phyloP scores from a whole-genome alignment of 2,113 vertebrate species.

The Nestor notabilis region DNA sequence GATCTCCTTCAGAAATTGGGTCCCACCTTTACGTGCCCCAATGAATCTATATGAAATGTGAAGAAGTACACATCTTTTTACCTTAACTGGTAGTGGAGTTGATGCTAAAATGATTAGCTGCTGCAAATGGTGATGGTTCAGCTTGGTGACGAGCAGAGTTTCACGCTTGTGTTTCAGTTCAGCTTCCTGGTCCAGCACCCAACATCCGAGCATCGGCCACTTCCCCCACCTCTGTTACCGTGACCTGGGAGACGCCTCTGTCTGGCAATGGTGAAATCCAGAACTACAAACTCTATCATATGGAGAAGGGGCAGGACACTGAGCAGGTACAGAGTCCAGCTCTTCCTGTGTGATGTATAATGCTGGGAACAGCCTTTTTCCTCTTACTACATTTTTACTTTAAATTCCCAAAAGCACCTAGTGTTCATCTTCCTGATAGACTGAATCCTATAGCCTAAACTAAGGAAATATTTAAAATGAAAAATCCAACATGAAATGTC shows the following conservation, averaged over 20 bases:
- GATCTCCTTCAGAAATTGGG: not conserved
- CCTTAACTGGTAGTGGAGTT: not conserved
- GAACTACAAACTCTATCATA: constrained; percentile 94
- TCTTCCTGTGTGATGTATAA: fast-evolving
- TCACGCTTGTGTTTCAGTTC: constrained; percentile 78
- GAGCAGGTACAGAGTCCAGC: constrained; percentile 83
- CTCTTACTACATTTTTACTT: not conserved
- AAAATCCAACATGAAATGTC: not conserved
- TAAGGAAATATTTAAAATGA: not conserved
- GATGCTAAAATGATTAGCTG: fast-evolving
- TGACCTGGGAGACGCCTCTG: constrained; percentile 90
- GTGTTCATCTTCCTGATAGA: not conserved
- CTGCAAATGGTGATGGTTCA: not conserved
- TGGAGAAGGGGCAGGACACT: constrained; percentile 85
- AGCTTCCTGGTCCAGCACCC: constrained; percentile 93
- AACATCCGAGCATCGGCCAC: constrained; percentile 84
- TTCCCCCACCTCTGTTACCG: constrained; percentile 82
- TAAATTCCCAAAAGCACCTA: not conserved
- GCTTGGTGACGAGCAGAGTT: not conserved
- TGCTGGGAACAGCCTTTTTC: too few relatives aligned
- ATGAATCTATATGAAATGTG: fast-evolving
- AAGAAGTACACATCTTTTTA: not conserved
- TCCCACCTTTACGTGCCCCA: fast-evolving
- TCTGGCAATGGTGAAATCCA: constrained; percentile 94
- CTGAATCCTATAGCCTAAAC: not conserved